phyloP scores from a whole-genome alignment of 2,113 vertebrate genomes.

The Ifrita kowaldi region DNA sequence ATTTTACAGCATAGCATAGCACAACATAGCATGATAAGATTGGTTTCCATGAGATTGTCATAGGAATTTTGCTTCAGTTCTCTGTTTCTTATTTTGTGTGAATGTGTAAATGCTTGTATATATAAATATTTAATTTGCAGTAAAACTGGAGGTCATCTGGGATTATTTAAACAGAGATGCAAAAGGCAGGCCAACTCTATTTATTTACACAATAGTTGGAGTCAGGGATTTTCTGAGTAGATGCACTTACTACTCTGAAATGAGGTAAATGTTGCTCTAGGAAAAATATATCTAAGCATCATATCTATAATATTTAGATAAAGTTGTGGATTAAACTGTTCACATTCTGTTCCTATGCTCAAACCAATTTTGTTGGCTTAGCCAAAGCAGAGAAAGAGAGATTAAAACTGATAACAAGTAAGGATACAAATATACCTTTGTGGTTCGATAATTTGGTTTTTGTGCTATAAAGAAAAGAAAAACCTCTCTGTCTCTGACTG shows the following conservation, averaged over 20 bases:
- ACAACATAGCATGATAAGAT: not conserved
- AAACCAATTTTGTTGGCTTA: not conserved
- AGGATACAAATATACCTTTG: not conserved
- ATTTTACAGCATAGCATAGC: not conserved
- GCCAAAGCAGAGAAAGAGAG: not conserved
- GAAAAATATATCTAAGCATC: not conserved
- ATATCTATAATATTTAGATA: not conserved
- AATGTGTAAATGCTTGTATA: not conserved
- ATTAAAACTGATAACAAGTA: not conserved
- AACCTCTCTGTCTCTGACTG: not conserved
- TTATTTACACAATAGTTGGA: not conserved
- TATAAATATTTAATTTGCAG: constrained; percentile 28
- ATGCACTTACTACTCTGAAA: not conserved
- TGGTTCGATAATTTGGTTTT: not conserved
- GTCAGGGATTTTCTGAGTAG: not conserved
- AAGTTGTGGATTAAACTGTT: not conserved
- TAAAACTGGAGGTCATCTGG: not conserved
- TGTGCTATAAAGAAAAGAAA: not conserved
- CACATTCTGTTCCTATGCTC: not conserved
- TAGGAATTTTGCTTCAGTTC: not conserved
- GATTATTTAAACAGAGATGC: not conserved
- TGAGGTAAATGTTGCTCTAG: not conserved
- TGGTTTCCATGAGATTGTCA: not conserved
- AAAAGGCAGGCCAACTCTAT: not conserved
- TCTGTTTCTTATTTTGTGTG: not conserved